A percentile compares a stretch with the other conserved stretches of the same genome.
Evolutionary conservation across 2,113 vertebrate species (phyloP).

Genomic region (Macroglossus sobrinus): DNA sequence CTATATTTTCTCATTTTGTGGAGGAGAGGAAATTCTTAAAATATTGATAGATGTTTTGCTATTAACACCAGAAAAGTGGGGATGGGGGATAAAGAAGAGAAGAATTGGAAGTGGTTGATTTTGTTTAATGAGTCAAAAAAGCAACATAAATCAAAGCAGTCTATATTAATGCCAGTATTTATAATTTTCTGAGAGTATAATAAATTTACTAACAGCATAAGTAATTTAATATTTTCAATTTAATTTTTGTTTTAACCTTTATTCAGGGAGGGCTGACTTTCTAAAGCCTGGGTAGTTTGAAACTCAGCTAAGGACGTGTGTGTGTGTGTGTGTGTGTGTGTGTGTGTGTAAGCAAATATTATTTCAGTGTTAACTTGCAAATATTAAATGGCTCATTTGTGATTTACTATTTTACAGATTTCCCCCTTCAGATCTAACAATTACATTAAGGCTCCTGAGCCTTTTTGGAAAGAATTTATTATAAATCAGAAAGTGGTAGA

Average conservation of each 20-base stretch:
- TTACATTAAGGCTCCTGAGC: constrained; percentile 41
- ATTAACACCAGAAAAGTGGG: constrained; percentile 61
- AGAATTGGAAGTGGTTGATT: neutral
- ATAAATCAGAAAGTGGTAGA: constrained; percentile 56
- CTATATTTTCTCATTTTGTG: constrained; percentile 58
- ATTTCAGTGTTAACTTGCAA: constrained; percentile 52
- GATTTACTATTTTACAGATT: neutral
- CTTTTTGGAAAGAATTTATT: constrained; percentile 32
- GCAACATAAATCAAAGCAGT: constrained; percentile 59
- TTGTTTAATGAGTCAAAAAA: constrained; percentile 74
- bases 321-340: too few species aligned
- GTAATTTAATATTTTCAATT: constrained; percentile 59
- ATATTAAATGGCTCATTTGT: constrained; percentile 48
- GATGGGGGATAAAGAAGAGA: neutral
- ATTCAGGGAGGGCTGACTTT: constrained; percentile 39
- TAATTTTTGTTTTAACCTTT: constrained; percentile 66
- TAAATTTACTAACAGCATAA: constrained; percentile 63
- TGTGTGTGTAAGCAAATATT: constrained; percentile 55
- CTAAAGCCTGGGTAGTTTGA: constrained; percentile 55
- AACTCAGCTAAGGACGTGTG: constrained; percentile 44
- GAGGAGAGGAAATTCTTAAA: constrained; percentile 70
- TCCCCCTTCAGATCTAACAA: constrained; percentile 34
- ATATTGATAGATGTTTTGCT: constrained; percentile 64
- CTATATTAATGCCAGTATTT: constrained; percentile 42
- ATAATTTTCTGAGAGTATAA: constrained; percentile 2